Base-by-base conservation (phyloP, 2,888 invertebrate species). In the Ectemnius cavifrons region DNA sequence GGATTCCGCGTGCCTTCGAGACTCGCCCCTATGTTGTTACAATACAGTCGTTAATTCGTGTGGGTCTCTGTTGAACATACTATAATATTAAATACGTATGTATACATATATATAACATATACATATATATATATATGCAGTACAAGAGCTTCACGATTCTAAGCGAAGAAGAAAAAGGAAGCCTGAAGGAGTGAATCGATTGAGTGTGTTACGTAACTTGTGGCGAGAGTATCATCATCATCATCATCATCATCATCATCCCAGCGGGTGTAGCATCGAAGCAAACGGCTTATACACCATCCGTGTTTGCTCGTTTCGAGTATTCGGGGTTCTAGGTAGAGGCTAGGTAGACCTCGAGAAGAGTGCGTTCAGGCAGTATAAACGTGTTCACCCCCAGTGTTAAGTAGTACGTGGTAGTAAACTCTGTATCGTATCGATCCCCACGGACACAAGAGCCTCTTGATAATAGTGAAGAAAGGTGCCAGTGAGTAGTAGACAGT, bases 401-500 rank as follows among this genome's bases (percentile, higher is more conserved):
- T 64, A 58, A 47, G 67, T 68, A 77, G 73, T 64, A 58, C 37
- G 67, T 68, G 75, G 73, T 65, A 67, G 73, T 71, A 67, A 74
- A 71, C 75, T 37, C 37, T 37, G 73, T 74, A 80, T 66, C 66
- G 79, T 70, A 76, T 81, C 76, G 75, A 77, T 73, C 71, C 73
- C 71, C 64, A 59, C 37, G 37, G 64, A 78, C 73, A 78, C 75
- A 71, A 70, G 79, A 82, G 82, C 79, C 79, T 79, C 77, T 78
- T 78, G 78, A 84, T 85, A 85, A 85, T 85, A 85, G 85, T 82
- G 85, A 85, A 85, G 85, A 85, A 85, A 85, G 82, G 84, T 85
- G 85, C 85, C 85, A 82, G 84, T 85, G 82, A 83, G 85, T 85
- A 83, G 79, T 82, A 81, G 73, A 81, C 71, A 74, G 74, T 77